Base-by-base conservation (phyloP, 2,888 invertebrate species). In the Mesorhabditis belari region DNA sequence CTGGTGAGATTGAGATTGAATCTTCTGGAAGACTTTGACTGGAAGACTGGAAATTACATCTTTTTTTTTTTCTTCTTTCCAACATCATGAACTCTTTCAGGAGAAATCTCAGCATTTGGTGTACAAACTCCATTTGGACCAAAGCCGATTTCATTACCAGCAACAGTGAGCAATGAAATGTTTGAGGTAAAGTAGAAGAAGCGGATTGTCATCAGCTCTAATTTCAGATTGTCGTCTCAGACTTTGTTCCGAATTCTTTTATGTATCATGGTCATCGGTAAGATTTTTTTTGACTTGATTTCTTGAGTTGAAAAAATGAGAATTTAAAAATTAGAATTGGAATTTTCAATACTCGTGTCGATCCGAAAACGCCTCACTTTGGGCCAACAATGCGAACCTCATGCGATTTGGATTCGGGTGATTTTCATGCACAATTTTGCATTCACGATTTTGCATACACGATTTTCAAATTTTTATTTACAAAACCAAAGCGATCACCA, bases 351-450 rank as follows among this genome's bases (percentile, higher is more conserved):
- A 79, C 79, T 5, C 64, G 75, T 21, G 70, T 79, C 52, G 79
- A 80, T 58, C 74, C 77, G 23, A 70, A 61, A 5, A 80, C 79
- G 5, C 77, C 79, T 49, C 77, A 79, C 55, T 74, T 79, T 54
- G 79, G 79, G 12, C 66, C 79, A 9, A 74, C 79, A n/a, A 79
- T 79, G 79, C 65, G 74, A 50, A 78, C 79, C 2, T 68, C 75
- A 5, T 77, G 77, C 58, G 71, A 74, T 66, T 55, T 74, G 25
- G 53, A 55, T 12, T 35, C 61, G 28, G 57, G 57, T 44, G 21
- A 6, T 9, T 35, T 35, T n/a, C n/a, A n/a, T n/a, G n/a, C n/a
- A n/a, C n/a, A n/a, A n/a, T n/a, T n/a, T n/a, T n/a, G n/a, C n/a
- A n/a, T n/a, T n/a, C n/a, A n/a, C n/a, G n/a, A n/a, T n/a, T n/a